A percentile compares a stretch with the other conserved stretches of the same genome.
Evolutionary conservation across 2,797 vertebrate species (phyloP).

Genomic region (Sebastiscus tertius): DNA sequence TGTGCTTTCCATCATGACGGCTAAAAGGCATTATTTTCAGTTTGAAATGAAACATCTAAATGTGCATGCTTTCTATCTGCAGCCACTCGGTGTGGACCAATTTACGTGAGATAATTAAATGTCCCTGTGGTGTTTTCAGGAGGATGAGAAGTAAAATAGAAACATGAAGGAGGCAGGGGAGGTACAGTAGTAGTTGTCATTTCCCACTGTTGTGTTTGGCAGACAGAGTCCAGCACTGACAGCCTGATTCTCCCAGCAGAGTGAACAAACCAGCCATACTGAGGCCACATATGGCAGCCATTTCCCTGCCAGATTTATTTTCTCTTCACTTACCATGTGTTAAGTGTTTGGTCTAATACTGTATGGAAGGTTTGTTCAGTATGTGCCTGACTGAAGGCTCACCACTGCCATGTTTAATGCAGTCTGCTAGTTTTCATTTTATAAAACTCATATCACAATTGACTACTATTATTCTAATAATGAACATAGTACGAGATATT

Average conservation of each 20-base stretch:
- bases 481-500: too few species aligned
- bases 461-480: neutral
- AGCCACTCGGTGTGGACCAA: neutral
- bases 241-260: slow-evolving; percentile 74
- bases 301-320: slow-evolving; percentile 65
- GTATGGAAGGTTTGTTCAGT: neutral
- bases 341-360: neutral
- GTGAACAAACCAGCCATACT: slow-evolving; percentile 60
- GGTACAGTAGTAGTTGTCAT: slow-evolving; percentile 9
- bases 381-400: neutral
- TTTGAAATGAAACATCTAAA: slow-evolving; percentile 46
- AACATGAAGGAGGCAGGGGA: slow-evolving; percentile 10
- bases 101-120: slow-evolving; percentile 47
- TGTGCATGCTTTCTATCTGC: neutral
- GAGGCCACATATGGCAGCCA: slow-evolving; percentile 71
- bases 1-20: slow-evolving; percentile 3
- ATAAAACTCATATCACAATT: too few species aligned
- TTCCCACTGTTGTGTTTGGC: slow-evolving; percentile 66
- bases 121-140: slow-evolving; percentile 31
- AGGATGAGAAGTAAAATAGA: slow-evolving; percentile 43
- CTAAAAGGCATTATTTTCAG: neutral
- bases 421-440: neutral
- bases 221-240: slow-evolving; percentile 54
- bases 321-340: slow-evolving; percentile 33
- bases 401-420: neutral